Evolutionary conservation across 2,113 vertebrate species (phyloP).

Genomic region (Galemys pyrenaicus): DNA sequence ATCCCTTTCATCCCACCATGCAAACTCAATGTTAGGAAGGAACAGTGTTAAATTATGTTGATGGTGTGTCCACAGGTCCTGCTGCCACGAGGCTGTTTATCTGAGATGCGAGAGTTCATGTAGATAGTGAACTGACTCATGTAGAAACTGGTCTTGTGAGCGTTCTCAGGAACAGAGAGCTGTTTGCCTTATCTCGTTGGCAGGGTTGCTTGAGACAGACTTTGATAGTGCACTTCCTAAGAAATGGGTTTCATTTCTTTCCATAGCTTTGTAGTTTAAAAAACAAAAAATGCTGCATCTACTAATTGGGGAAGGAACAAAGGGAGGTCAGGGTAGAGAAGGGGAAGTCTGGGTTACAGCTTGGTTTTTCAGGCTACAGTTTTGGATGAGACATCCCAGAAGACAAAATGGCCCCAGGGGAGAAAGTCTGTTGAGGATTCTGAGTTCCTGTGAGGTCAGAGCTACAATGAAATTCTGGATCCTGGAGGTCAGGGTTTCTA

Average conservation of each 20-base stretch:
- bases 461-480: background rate
- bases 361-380: background rate
- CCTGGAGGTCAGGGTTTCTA: background rate
- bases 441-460: background rate
- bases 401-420: too few species aligned
- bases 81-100: background rate
- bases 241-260: background rate
- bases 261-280: constrained; percentile 2
- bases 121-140: background rate
- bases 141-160: background rate
- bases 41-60: background rate
- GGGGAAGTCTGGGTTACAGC: background rate
- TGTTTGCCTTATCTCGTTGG: too few species aligned
- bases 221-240: background rate
- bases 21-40: background rate
- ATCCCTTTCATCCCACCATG: background rate
- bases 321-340: background rate
- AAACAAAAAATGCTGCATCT: background rate
- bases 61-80: background rate
- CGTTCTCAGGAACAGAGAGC: background rate
- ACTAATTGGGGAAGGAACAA: background rate
- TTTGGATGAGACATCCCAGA: background rate
- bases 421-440: background rate
- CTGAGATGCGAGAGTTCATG: background rate
- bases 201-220: background rate